These are phyloP conservation scores for Bilobella aurantiaca DNA, from an alignment of 1,140 invertebrate genomes.

Conservation along the genomic window DNA sequence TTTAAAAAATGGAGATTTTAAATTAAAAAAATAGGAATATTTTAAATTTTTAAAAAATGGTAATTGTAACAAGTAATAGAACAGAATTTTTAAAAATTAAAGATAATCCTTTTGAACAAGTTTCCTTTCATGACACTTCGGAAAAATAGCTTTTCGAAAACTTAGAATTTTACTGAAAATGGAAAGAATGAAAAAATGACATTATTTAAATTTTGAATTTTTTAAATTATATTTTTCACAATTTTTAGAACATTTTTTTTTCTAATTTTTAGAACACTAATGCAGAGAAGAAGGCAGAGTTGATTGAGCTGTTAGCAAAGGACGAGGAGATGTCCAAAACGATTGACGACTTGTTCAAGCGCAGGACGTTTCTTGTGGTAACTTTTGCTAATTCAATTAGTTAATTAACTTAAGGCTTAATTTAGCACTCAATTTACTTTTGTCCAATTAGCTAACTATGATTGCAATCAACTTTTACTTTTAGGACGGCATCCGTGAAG, in stretches of 20 bases:
- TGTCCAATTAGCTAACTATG: neutral
- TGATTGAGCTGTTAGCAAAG: neutral
- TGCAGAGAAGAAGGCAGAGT: neutral
- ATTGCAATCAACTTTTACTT: neutral
- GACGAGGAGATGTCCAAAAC: constrained; percentile 2
- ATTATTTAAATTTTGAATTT: neutral
- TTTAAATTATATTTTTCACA: neutral
- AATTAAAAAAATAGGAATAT: neutral
- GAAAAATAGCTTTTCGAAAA: neutral
- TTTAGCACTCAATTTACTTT: neutral
- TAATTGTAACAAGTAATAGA: no score
- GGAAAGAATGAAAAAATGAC: no score
- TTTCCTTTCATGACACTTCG: neutral
- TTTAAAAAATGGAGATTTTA: neutral
- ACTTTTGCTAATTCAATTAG: neutral
- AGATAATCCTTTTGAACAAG: no score
- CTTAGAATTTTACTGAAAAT: neutral
- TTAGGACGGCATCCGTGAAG: neutral
- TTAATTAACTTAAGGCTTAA: no score
- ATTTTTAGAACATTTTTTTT: neutral
- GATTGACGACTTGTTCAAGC: neutral
- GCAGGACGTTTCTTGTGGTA: neutral
- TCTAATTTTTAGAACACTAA: neutral
- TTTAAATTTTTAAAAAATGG: neutral
- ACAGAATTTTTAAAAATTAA: no score